phyloP scores from a whole-genome alignment of 35 echinoderm and acorn worm genomes.

The Eucidaris tribuloides region DNA sequence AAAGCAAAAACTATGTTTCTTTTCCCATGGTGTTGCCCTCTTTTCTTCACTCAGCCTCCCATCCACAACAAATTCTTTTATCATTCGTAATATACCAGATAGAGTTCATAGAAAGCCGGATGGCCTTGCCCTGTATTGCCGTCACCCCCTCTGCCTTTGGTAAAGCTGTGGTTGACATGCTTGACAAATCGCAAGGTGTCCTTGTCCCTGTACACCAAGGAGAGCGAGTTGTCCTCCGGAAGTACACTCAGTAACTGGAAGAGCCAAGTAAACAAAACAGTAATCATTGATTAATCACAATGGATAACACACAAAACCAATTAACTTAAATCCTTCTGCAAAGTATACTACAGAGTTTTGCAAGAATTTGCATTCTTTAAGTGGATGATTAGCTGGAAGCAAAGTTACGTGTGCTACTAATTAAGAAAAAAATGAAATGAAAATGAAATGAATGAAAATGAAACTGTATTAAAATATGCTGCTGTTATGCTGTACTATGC shows the following conservation, averaged over 20 bases:
- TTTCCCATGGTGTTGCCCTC: no score
- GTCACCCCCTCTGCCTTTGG: neutral
- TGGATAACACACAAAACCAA: neutral
- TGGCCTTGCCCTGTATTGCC: neutral
- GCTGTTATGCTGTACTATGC: no score
- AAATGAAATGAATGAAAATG: no score
- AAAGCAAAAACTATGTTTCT: no score
- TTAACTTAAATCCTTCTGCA: no score
- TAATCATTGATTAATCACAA: neutral
- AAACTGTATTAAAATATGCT: no score
- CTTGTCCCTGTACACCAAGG: slow-evolving; percentile 92
- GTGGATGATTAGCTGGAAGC: no score
- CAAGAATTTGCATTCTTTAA: no score
- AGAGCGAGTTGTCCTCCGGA: slow-evolving; percentile 80
- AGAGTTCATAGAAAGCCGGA: slow-evolving; percentile 67
- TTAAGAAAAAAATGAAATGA: no score
- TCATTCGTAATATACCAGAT: slow-evolving; percentile 88
- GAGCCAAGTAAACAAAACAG: neutral
- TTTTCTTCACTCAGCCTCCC: no score
- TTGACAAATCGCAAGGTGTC: slow-evolving; percentile 87
- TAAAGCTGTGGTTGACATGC: slow-evolving; percentile 82
- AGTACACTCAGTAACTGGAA: slow-evolving; percentile 76
- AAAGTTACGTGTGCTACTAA: no score
- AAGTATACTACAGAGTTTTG: neutral
- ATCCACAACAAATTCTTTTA: no score